phyloP scores from a whole-genome alignment of 2,888 invertebrate genomes.

The Hemithea aestivaria region DNA sequence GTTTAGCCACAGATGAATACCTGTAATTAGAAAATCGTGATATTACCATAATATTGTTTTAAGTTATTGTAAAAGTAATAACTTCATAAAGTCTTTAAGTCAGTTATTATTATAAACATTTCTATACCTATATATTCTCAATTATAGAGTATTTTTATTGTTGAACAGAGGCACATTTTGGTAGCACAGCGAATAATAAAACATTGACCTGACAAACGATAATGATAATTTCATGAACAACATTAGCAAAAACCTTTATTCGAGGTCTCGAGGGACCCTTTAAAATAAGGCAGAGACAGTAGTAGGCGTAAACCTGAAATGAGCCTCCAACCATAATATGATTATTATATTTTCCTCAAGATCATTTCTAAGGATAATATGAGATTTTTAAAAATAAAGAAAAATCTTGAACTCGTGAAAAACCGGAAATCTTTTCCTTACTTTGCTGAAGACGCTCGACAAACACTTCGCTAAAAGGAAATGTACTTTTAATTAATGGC shows the following conservation, averaged over 20 bases:
- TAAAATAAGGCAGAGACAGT: constrained; percentile 22
- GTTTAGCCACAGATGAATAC: no score
- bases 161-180: no score
- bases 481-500: constrained; percentile 9
- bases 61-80: no score
- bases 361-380: constrained; percentile 19
- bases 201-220: constrained; percentile 7
- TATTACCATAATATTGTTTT: no score
- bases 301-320: constrained; percentile 19
- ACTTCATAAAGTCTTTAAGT: no score
- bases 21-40: no score
- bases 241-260: constrained; percentile 17
- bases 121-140: no score
- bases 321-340: constrained; percentile 19
- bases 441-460: constrained; percentile 7
- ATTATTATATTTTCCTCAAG: constrained; percentile 19
- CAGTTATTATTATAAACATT: no score
- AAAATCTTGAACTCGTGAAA: constrained; percentile 13
- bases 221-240: constrained; percentile 16
- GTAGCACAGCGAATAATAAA: neutral
- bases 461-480: constrained; percentile 12
- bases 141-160: no score
- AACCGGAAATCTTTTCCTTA: constrained; percentile 15
- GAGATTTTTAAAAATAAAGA: constrained; percentile 16
- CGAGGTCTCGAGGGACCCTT: constrained; percentile 17